phyloP scores from a whole-genome alignment of 2,797 vertebrate species.

The Lepus townsendii region DNA sequence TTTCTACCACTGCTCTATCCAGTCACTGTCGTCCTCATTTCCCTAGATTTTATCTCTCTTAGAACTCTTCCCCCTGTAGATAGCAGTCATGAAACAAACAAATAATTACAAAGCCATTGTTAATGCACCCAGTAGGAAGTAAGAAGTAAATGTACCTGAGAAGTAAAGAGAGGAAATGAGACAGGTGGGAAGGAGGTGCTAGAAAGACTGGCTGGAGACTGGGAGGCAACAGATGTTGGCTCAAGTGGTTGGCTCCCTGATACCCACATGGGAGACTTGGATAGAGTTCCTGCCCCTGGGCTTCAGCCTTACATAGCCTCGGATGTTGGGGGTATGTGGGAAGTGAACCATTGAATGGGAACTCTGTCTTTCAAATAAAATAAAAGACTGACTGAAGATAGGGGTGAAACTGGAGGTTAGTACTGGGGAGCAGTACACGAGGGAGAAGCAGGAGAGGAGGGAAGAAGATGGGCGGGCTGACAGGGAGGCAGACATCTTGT shows the following conservation, averaged over 20 bases:
- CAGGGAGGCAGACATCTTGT: not conserved
- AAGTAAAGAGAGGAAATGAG: not conserved
- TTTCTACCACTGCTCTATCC: not conserved
- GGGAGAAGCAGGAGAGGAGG: not conserved
- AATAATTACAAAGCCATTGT: not conserved
- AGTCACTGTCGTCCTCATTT: not conserved
- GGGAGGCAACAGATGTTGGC: not conserved
- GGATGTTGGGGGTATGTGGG: too few relatives aligned
- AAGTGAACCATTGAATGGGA: too few relatives aligned
- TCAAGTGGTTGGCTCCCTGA: too few relatives aligned
- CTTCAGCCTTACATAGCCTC: too few relatives aligned
- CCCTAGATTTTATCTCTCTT: not conserved
- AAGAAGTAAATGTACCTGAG: not conserved
- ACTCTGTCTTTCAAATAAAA: too few relatives aligned
- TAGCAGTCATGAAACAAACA: conserved; percentile 11
- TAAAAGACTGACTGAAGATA: not conserved
- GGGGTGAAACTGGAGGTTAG: not conserved
- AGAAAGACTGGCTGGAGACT: not conserved
- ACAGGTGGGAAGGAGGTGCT: not conserved
- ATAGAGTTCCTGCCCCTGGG: too few relatives aligned
- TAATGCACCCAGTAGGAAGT: not conserved
- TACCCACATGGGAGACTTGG: too few relatives aligned
- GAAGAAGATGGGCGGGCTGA: not conserved
- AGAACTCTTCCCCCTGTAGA: not conserved
- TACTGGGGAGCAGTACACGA: not conserved